These are phyloP conservation scores for Peromyscus melanophrys DNA, from an alignment of 2,797 vertebrate species.

Conservation along the genomic window DNA sequence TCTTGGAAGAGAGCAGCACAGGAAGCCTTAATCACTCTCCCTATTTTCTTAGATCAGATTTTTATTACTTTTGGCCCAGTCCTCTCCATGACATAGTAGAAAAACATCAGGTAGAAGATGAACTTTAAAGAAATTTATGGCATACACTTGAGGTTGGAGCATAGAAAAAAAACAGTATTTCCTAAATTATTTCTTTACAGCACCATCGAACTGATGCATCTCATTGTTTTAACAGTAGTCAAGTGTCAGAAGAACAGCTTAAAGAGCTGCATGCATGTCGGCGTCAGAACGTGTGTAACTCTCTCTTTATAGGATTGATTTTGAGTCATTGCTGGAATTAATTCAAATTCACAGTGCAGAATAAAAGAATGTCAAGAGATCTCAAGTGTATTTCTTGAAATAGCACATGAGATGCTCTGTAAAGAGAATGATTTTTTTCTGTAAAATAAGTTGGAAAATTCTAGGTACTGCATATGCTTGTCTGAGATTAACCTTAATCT, in stretches of 20 bases:
- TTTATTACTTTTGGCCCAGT: slow-evolving; percentile 75
- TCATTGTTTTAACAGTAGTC: slow-evolving; percentile 70
- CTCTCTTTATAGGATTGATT: slow-evolving; percentile 59
- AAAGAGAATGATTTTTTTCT: neutral
- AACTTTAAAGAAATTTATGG: slow-evolving; percentile 72
- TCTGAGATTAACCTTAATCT: slow-evolving; percentile 18
- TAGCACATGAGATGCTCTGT: slow-evolving; percentile 32
- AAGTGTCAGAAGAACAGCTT: slow-evolving; percentile 46
- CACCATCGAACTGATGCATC: slow-evolving; percentile 60
- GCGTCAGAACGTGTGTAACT: slow-evolving; percentile 61
- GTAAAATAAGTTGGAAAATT: slow-evolving; percentile 31
- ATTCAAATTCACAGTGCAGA: slow-evolving; percentile 66
- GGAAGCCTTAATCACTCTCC: slow-evolving; percentile 66
- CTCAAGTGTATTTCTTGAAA: slow-evolving; percentile 76
- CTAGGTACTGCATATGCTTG: neutral
- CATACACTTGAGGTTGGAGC: slow-evolving; percentile 65
- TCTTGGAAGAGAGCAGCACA: slow-evolving; percentile 38
- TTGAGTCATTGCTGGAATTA: slow-evolving; percentile 73
- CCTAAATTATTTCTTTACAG: slow-evolving; percentile 77
- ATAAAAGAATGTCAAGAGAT: slow-evolving; percentile 65
- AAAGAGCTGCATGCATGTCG: neutral
- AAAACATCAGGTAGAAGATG: slow-evolving; percentile 76
- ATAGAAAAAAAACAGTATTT: slow-evolving; percentile 77
- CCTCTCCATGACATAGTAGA: slow-evolving; percentile 17
- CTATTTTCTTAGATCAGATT: slow-evolving; percentile 74